Evolutionary conservation across 2,888 invertebrate genomes (phyloP), one percentile per base, ranked within the genome.

Genomic region (Ochropleura plecta): DNA sequence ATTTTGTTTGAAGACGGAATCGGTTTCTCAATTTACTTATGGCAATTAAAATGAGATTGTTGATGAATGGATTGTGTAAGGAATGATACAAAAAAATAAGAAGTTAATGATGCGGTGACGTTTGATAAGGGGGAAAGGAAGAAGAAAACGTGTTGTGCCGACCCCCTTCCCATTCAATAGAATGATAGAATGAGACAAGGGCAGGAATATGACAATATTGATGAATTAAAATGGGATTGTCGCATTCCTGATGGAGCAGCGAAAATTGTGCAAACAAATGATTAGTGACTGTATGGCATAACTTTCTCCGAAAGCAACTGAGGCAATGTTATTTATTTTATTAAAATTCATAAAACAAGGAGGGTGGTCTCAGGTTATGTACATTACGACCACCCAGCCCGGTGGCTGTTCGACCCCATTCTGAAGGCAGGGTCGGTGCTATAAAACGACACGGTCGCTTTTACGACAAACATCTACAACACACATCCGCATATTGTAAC

Each of bases 381-480:
- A 78, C 79, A 81, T 85, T 83, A 92, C 92, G 95, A 92, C 92
- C 93, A 92, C 91, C 92, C 93, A 90, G 90, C 84, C 84, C 90
- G 88, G 90, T 88, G 88, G 89, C 88, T 86, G 89, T 83, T 84
- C 90, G 90, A 88, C 91, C 91, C 88, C 89, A 86, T 88, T 88
- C 90, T 87, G 81, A 81, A 85, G 84, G 82, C 84, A 85, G 88
- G 88, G 85, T 88, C 88, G 85, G 82, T 86, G 90, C 90, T 91
- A 92, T 94, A 94, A 94, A 95, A 92, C 91, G 90, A 89, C 91
- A 91, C 91, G 90, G 90, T 88, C 90, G 92, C 91, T 92, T 94
- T 94, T 93, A 95, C 92, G 94, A 93, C 92, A 90, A 87, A 91
- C 92, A 90, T 88, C 90, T 88, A 90, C 90, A 91, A 92, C 91